A percentile compares a stretch with the other conserved stretches of the same genome.
Conservation (phyloP, 2,888 invertebrate genomes). For the Liopterus haemorrhoidalis region DNA sequence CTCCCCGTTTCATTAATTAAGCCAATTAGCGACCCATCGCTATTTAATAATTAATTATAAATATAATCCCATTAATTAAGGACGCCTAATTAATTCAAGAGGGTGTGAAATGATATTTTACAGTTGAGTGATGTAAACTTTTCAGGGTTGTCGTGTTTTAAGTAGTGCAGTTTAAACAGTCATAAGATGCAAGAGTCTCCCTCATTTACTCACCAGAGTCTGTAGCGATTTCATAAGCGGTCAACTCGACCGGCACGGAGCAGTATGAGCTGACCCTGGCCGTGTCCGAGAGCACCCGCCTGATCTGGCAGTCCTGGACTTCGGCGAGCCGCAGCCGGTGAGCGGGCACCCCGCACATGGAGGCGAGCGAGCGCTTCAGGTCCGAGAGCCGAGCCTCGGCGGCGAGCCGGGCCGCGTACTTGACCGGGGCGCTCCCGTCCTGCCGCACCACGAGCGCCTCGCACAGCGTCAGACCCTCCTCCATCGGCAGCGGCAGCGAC, state of each 20-base stretch:
- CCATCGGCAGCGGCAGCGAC: constrained; percentile 82
- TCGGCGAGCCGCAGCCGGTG: constrained; percentile 66
- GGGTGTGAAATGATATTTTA: too few species aligned
- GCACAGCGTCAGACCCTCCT: constrained; percentile 48
- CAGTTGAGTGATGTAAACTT: too few species aligned
- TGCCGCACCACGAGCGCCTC: constrained; percentile 58
- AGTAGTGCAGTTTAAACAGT: too few species aligned
- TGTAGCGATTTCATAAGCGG: constrained; percentile 63
- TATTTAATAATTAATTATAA: too few species aligned
- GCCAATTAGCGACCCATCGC: too few species aligned
- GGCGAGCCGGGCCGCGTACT: constrained; percentile 78
- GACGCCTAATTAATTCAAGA: too few species aligned
- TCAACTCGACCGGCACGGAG: constrained; percentile 53
- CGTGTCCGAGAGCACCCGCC: constrained; percentile 52
- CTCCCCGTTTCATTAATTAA: too few species aligned
- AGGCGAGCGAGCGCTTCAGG: constrained; percentile 64
- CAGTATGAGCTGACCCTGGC: constrained; percentile 50
- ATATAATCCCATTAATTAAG: too few species aligned
- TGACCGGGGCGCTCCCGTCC: constrained; percentile 76
- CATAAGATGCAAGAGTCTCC: constrained; percentile 13
- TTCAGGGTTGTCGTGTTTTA: too few species aligned
- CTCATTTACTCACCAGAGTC: constrained; percentile 31
- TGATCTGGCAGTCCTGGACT: constrained; percentile 63
- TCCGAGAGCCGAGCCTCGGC: constrained; percentile 76
- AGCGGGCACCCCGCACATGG: constrained; percentile 56